Conservation (phyloP, 2,888 invertebrate species). For the Synergus umbraculus region DNA sequence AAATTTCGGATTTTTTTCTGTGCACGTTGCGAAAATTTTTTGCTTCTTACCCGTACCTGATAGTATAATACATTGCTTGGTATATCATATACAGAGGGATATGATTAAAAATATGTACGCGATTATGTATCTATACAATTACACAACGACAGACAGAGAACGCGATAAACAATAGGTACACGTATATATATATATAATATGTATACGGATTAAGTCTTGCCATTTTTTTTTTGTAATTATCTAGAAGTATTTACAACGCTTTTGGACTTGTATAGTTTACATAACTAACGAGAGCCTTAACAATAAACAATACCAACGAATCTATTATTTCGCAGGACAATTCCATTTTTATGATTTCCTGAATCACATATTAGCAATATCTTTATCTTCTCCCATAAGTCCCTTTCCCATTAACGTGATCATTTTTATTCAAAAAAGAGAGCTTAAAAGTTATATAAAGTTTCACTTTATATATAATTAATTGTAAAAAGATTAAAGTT, state of each 20-base stretch:
- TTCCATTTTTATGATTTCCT: constrained; percentile 42
- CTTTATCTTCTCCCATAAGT: not conserved
- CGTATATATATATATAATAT: constrained; percentile 53
- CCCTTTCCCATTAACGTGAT: not conserved
- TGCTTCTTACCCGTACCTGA: constrained; percentile 42
- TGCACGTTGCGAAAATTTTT: constrained; percentile 1
- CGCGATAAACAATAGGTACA: constrained; percentile 60
- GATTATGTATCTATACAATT: constrained; percentile 54
- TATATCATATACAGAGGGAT: constrained; percentile 47
- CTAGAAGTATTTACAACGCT: constrained; percentile 42
- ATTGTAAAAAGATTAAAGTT: not conserved
- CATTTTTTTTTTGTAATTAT: constrained; percentile 45
- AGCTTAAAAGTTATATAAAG: not conserved
- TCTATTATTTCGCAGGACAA: constrained; percentile 18
- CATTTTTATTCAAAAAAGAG: not conserved
- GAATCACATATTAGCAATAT: constrained; percentile 21
- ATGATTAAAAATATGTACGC: constrained; percentile 49
- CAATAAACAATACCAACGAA: constrained; percentile 28
- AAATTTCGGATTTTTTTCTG: not conserved
- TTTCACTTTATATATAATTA: not conserved
- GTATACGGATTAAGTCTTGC: constrained; percentile 47
- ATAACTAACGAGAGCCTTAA: constrained; percentile 33
- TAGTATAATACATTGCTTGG: constrained; percentile 47
- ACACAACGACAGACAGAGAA: constrained; percentile 62
- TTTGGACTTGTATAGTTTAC: constrained; percentile 42